Evolutionary conservation across 2,113 vertebrate genomes (phyloP).

Genomic region (Coptodon rendalli): DNA sequence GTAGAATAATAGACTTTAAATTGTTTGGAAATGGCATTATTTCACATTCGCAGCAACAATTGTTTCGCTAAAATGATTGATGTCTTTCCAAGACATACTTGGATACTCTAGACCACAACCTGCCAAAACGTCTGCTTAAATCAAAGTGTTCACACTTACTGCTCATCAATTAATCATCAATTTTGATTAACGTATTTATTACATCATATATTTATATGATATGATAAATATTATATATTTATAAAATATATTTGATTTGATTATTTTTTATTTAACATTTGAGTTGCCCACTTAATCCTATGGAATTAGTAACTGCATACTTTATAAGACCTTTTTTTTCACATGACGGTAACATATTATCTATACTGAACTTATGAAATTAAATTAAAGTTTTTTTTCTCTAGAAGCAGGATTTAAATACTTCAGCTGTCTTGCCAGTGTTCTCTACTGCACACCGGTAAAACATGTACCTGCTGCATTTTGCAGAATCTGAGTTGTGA

Average conservation of each 20-base stretch:
- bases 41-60: neutral
- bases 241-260: neutral
- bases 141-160: neutral
- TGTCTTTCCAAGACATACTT: neutral
- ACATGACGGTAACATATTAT: neutral
- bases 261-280: neutral
- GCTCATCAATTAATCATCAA: neutral
- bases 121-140: neutral
- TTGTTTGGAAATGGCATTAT: neutral
- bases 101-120: neutral
- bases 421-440: neutral
- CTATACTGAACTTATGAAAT: neutral
- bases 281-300: neutral
- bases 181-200: neutral
- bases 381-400: neutral
- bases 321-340: neutral
- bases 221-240: neutral
- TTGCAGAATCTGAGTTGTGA: neutral
- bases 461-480: neutral
- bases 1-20: neutral
- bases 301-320: neutral
- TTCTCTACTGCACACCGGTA: neutral
- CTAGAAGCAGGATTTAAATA: neutral
- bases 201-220: neutral
- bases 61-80: neutral